phyloP scores from a whole-genome alignment of 2,888 invertebrate species.

The Willowsia nigromaculata region DNA sequence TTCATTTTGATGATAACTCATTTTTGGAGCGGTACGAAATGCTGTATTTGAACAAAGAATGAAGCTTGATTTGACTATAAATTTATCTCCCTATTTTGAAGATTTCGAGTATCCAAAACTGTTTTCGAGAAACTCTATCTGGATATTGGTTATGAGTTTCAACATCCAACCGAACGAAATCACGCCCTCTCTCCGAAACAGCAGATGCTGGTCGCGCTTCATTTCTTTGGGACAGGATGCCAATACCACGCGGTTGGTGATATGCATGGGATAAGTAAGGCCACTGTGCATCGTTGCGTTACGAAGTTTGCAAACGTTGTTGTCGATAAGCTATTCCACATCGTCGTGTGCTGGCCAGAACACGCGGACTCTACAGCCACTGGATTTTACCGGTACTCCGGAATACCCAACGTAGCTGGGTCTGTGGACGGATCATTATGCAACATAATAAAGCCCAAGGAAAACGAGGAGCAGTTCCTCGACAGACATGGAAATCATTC shows the following conservation, averaged over 20 bases:
- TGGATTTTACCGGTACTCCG: neutral
- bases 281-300: neutral
- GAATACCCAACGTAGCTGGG: neutral
- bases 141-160: neutral
- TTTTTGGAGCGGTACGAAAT: neutral
- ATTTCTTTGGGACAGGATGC: neutral
- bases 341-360: neutral
- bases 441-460: neutral
- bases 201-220: neutral
- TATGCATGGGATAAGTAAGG: neutral
- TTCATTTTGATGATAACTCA: neutral
- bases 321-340: neutral
- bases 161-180: neutral
- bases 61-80: no score
- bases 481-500: neutral
- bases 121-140: neutral
- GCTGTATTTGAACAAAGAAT: neutral
- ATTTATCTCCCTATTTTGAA: no score
- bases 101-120: neutral
- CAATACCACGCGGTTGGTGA: neutral
- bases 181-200: neutral
- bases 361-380: neutral
- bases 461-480: neutral
- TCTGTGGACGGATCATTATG: neutral
- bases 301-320: neutral